These are phyloP conservation scores for Yponomeuta cagnagella DNA, from an alignment of 2,888 invertebrate genomes.

Conservation along the genomic window DNA sequence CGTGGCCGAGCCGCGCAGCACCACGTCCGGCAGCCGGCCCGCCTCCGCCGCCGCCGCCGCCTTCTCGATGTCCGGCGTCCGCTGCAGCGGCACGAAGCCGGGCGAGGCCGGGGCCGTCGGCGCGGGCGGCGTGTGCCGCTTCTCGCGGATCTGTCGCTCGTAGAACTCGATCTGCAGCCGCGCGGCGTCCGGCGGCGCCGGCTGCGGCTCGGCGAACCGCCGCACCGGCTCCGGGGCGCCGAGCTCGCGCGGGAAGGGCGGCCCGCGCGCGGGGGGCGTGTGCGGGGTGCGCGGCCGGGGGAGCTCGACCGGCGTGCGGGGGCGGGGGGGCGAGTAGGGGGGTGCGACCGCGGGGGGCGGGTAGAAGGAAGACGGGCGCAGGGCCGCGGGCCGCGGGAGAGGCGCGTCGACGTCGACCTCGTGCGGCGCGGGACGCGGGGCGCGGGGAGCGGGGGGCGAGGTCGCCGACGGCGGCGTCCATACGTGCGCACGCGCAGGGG, in stretches of 20 bases:
- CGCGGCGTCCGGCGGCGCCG: constrained; percentile 49
- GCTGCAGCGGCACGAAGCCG: constrained; percentile 68
- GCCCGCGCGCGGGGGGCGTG: constrained; percentile 40
- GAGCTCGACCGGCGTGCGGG: constrained; percentile 29
- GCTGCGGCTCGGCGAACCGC: constrained; percentile 29
- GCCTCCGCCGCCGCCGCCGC: constrained; percentile 52
- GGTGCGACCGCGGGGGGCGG: constrained; percentile 19
- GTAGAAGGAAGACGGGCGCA: background rate
- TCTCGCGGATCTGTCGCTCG: constrained; percentile 64
- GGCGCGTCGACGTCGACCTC: constrained; percentile 21
- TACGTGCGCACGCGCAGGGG: constrained; percentile 23
- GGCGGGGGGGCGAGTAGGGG: constrained; percentile 18
- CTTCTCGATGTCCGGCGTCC: constrained; percentile 69
- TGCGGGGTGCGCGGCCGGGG: constrained; percentile 28
- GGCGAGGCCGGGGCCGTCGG: constrained; percentile 59
- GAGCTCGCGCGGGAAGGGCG: constrained; percentile 55
- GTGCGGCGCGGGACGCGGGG: constrained; percentile 26
- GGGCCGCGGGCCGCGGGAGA: constrained; percentile 24
- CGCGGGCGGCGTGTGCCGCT: constrained; percentile 37
- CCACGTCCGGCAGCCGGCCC: constrained; percentile 61
- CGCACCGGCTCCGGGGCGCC: constrained; percentile 64
- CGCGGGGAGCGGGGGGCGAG: constrained; percentile 10
- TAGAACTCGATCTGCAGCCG: constrained; percentile 70
- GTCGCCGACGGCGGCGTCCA: no score
- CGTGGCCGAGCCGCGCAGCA: constrained; percentile 73